Conservation (phyloP, 2,797 vertebrate genomes). For the Pogonophryne albipinna region DNA sequence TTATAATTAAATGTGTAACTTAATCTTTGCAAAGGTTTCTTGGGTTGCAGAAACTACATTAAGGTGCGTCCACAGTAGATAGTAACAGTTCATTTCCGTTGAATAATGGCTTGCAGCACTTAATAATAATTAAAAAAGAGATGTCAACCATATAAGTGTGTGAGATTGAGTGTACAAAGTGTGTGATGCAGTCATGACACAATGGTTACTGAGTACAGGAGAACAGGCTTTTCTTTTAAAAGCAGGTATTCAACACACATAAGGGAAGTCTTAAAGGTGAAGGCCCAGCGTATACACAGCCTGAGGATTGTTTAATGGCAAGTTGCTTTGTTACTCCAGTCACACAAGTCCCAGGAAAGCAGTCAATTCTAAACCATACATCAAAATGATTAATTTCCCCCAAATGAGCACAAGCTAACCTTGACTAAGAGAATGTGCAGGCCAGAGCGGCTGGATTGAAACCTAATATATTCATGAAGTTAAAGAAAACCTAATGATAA, state of each 20-base stretch:
- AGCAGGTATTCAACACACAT: slow-evolving; percentile 80
- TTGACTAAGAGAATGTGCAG: slow-evolving; percentile 89
- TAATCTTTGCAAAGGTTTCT: not conserved
- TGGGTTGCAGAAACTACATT: not conserved
- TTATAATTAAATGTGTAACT: not conserved
- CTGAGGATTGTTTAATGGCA: slow-evolving; percentile 94
- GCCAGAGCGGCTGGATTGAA: slow-evolving; percentile 86
- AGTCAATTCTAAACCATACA: slow-evolving; percentile 97
- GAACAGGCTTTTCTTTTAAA: slow-evolving; percentile 73
- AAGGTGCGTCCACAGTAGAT: not conserved
- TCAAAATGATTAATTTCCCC: slow-evolving; percentile 99
- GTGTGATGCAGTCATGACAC: slow-evolving; percentile 28
- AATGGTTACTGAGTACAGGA: slow-evolving; percentile 45
- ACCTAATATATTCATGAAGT: slow-evolving; percentile 93
- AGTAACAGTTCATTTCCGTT: no score
- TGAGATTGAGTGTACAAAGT: not conserved
- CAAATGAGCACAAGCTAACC: slow-evolving; percentile 98
- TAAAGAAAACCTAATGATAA: slow-evolving; percentile 81
- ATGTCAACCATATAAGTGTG: not conserved
- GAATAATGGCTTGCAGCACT: not conserved
- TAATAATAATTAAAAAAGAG: not conserved
- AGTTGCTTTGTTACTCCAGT: slow-evolving; percentile 99
- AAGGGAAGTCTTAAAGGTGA: slow-evolving; percentile 87
- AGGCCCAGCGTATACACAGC: slow-evolving; percentile 93
- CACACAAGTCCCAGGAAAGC: slow-evolving; percentile 93